These are phyloP conservation scores for Nebria salina DNA, from an alignment of 2,888 invertebrate genomes.

Conservation along the genomic window DNA sequence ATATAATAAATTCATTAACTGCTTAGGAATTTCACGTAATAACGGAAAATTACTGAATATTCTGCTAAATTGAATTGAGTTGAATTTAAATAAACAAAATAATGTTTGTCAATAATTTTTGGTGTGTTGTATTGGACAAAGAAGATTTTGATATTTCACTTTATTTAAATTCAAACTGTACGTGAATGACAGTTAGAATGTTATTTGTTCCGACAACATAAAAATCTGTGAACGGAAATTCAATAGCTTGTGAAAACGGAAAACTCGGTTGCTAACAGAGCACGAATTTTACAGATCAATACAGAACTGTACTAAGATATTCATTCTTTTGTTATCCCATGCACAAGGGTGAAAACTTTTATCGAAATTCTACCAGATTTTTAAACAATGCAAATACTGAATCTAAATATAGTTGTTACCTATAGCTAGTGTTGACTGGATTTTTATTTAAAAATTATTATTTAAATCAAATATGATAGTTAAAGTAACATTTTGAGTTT, in stretches of 20 bases:
- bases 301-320: not conserved
- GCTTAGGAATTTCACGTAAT: not conserved
- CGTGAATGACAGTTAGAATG: not conserved
- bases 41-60: no score
- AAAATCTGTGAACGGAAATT: conserved; percentile 17
- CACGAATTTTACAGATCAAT: conserved; percentile 2
- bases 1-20: not conserved
- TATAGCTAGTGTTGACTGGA: no score
- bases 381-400: not conserved
- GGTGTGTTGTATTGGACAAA: not conserved
- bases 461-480: no score
- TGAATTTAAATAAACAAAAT: no score
- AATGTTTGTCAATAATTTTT: no score
- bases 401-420: not conserved
- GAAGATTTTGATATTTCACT: not conserved
- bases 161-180: conserved; percentile 2
- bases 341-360: not conserved
- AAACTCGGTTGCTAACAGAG: not conserved
- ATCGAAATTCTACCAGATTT: not conserved
- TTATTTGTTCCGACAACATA: not conserved
- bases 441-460: no score
- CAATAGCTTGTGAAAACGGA: conserved; percentile 2
- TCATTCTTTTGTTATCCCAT: conserved; percentile 1
- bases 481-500: no score
- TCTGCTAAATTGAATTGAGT: no score